Base-by-base conservation (phyloP, 2,113 vertebrate genomes). In the Pterophyllum scalare region DNA sequence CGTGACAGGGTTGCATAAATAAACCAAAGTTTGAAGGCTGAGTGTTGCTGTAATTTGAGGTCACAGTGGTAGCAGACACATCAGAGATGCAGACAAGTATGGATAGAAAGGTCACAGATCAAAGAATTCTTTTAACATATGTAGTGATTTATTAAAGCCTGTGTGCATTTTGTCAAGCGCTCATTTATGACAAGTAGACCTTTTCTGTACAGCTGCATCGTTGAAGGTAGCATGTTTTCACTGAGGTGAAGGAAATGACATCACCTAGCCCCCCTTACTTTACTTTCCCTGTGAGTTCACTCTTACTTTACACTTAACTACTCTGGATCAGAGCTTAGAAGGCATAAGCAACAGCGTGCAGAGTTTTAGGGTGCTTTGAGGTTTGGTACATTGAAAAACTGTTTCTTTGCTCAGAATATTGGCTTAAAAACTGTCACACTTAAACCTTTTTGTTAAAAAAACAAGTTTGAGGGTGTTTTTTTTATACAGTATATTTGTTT, bases 141-240 rank as follows among this genome's bases (percentile, higher is more conserved):
- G 54, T 2, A 65, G n/a, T 11, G 61, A 43, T 22, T 58, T 10
- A 49, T 38, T 22, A 62, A 58, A 38, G 19, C 46, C 12, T 14
- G 57, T 12, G 20, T 28, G 59, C 56, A 33, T 60, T 77, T 82
- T 11, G 59, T 43, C 57, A 43, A 26, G 40, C 57, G 11, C 14
- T 1, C 12, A 8, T 86, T 87, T 84, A 59, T 43, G 52, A 70
- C 81, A 83, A 84, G 90, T 61, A 65, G 26, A 17, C n/a, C 28
- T 72, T 77, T 54, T 76, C 75, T 80, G n/a, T 13, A 19, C 75
- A 74, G 56, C 75, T 74, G 82, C 10, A 12, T n/a, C 38, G 67
- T 56, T 88, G 54, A 88, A 75, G 57, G 38, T 87, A 83, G 83
- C 75, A 40, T 83, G 83, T 90, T 85, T 91, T 84, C 1, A 4